Evolutionary conservation across 2,888 invertebrate species (phyloP).

Genomic region (Hermaeophaga mercurialis): DNA sequence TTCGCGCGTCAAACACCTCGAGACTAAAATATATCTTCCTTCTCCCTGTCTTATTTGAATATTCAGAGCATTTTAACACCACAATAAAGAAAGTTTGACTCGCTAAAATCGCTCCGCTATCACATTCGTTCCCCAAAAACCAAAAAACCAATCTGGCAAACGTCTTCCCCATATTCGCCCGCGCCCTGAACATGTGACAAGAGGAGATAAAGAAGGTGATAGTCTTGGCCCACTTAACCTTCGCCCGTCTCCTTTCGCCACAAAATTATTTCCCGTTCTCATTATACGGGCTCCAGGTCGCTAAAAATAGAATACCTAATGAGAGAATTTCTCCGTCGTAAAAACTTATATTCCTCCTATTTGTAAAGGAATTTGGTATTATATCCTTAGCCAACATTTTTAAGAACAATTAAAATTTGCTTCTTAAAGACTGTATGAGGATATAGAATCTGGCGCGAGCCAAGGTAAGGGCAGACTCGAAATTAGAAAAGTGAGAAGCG

Average conservation of each 20-base stretch:
- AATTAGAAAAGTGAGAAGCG: too few relatives aligned
- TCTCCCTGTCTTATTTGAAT: slow-evolving; percentile 5
- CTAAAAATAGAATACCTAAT: not conserved
- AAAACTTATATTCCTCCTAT: too few relatives aligned
- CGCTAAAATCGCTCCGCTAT: slow-evolving; percentile 6
- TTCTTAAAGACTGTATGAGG: too few relatives aligned
- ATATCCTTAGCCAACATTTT: too few relatives aligned
- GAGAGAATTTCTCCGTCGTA: too few relatives aligned
- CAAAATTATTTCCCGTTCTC: slow-evolving; percentile 5
- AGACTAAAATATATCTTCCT: slow-evolving; percentile 1
- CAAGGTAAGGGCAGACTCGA: too few relatives aligned
- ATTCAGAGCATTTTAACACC: slow-evolving; percentile 22
- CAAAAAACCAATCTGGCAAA: slow-evolving; percentile 22
- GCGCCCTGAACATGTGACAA: slow-evolving; percentile 12
- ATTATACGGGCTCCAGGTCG: not conserved
- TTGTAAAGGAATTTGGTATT: too few relatives aligned
- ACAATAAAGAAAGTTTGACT: slow-evolving; percentile 22
- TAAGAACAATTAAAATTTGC: too few relatives aligned
- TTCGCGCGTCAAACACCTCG: not conserved
- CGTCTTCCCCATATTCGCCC: slow-evolving; percentile 11
- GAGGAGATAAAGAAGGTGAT: slow-evolving; percentile 18
- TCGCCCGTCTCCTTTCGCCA: slow-evolving; percentile 3
- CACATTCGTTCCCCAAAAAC: slow-evolving; percentile 11
- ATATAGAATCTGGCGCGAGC: too few relatives aligned
- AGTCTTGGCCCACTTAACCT: slow-evolving; percentile 10